Conservation (phyloP, 1,140 invertebrate species). For the Samia ricini region DNA sequence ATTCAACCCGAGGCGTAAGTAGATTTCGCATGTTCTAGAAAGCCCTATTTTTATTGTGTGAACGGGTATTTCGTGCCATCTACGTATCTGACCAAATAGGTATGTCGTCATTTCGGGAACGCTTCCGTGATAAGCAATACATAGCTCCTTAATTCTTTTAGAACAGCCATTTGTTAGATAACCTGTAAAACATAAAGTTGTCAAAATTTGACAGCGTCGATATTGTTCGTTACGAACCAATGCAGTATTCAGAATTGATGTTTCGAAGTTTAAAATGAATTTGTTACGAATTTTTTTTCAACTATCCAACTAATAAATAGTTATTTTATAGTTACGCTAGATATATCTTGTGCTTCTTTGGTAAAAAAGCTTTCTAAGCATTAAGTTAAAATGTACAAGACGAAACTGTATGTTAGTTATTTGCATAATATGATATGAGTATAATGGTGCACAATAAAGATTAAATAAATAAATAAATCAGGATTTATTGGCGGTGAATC, state of each 20-base stretch:
- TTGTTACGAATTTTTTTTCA: neutral
- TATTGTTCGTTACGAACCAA: neutral
- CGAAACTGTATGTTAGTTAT: too few species aligned
- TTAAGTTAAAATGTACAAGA: neutral
- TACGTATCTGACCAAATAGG: too few species aligned
- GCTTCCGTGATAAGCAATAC: too few species aligned
- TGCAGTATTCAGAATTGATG: too few species aligned
- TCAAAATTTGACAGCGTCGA: neutral
- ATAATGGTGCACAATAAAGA: too few species aligned
- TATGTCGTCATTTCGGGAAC: too few species aligned
- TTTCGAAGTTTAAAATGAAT: neutral
- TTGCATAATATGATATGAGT: too few species aligned
- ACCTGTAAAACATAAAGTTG: neutral
- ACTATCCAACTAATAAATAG: too few species aligned
- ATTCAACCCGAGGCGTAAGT: neutral
- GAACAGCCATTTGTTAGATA: neutral
- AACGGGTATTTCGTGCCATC: neutral
- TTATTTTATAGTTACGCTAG: neutral
- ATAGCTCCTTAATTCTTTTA: too few species aligned
- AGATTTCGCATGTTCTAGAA: neutral
- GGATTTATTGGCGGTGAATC: too few species aligned
- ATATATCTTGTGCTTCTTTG: constrained; percentile 28
- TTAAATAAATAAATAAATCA: too few species aligned
- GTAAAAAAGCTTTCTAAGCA: constrained; percentile 24
- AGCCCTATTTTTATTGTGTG: neutral